Evolutionary conservation across 2,113 vertebrate species (phyloP).

Genomic region (Gobio gobio): DNA sequence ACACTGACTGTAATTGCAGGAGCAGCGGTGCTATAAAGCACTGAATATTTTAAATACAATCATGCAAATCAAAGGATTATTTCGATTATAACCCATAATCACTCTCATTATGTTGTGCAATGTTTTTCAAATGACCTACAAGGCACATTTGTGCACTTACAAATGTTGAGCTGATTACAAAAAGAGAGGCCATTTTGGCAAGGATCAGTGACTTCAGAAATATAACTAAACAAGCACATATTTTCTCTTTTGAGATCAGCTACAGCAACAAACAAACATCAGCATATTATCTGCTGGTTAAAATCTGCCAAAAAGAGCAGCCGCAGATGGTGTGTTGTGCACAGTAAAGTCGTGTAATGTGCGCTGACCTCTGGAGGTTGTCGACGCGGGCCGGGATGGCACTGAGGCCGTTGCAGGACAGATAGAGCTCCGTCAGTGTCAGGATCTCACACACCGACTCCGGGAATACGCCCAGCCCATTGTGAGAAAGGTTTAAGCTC

Average conservation of each 20-base stretch:
- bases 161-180: not conserved
- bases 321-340: not conserved
- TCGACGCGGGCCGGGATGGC: constrained; percentile 82
- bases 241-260: not conserved
- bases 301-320: not conserved
- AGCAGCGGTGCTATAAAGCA: not conserved
- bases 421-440: constrained; percentile 89
- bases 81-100: constrained; percentile 24
- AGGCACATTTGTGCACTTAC: not conserved
- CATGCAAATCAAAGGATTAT: constrained; percentile 45
- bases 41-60: constrained; percentile 28
- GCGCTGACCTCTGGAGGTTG: constrained; percentile 84
- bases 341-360: not conserved
- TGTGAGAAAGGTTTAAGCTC: constrained; percentile 93
- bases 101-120: constrained; percentile 10
- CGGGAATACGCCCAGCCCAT: constrained; percentile 90
- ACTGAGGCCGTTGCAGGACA: constrained; percentile 89
- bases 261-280: not conserved
- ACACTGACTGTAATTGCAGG: constrained; percentile 5
- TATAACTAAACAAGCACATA: not conserved
- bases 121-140: constrained; percentile 21
- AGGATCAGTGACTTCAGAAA: not conserved
- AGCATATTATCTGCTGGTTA: not conserved
- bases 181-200: not conserved
- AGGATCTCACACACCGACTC: constrained; percentile 87